phyloP scores from a whole-genome alignment of 2,113 vertebrate genomes.

The Chunga burmeisteri region DNA sequence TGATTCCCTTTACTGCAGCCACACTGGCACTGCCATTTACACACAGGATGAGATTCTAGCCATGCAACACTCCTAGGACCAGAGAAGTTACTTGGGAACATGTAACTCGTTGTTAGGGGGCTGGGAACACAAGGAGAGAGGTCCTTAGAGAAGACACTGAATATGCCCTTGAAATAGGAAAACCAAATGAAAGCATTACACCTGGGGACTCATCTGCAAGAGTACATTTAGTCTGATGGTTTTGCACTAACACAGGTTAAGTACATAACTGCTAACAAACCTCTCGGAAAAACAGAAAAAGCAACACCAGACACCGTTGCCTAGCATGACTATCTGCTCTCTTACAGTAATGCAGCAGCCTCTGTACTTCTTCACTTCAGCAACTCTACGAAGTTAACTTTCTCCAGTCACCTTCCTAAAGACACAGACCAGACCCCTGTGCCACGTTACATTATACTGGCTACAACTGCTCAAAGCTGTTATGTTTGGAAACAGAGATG shows the following conservation, averaged over 20 bases:
- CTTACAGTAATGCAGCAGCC: background rate
- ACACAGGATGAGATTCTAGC: background rate
- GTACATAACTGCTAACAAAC: background rate
- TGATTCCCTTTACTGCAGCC: background rate
- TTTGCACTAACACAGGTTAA: background rate
- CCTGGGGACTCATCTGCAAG: background rate
- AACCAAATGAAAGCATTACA: background rate
- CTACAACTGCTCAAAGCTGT: background rate
- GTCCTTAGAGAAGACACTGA: background rate
- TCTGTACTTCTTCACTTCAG: background rate
- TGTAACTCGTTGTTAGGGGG: background rate
- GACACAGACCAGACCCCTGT: background rate
- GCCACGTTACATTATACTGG: background rate
- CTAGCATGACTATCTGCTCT: background rate
- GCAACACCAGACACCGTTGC: background rate
- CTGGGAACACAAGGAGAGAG: background rate
- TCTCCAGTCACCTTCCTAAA: constrained; percentile 1
- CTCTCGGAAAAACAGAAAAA: background rate
- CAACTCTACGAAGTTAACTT: background rate
- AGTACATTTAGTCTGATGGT: background rate
- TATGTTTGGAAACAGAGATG: background rate
- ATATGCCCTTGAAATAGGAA: background rate
- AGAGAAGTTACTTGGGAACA: background rate
- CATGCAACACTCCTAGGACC: background rate
- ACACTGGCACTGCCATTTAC: background rate